Evolutionary conservation across 2,113 vertebrate species (phyloP).

Genomic region (Noctilio leporinus): DNA sequence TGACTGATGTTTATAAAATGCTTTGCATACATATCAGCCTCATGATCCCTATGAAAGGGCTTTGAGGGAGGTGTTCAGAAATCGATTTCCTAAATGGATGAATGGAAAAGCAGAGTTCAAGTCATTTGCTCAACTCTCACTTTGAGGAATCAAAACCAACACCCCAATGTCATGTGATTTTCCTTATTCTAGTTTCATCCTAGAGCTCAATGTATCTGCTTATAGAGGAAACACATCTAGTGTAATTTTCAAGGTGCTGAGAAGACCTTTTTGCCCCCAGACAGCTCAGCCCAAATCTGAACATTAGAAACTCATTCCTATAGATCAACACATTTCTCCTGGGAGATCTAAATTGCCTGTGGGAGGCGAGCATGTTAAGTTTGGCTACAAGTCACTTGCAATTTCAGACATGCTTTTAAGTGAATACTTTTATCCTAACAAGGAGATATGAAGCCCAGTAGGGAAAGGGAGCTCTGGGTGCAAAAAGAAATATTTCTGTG

Average conservation of each 20-base stretch:
- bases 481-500: neutral
- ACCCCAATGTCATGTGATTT: neutral
- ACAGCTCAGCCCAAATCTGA: neutral
- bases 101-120: neutral
- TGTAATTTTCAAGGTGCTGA: neutral
- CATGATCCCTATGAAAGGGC: neutral
- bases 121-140: neutral
- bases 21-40: neutral
- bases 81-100: neutral
- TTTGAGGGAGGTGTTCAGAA: neutral
- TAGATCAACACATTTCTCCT: neutral
- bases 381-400: neutral
- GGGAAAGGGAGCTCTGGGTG: neutral
- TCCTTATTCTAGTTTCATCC: neutral
- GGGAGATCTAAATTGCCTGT: neutral
- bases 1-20: neutral
- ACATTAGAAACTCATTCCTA: neutral
- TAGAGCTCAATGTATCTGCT: neutral
- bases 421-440: neutral
- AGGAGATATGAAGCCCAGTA: neutral
- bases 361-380: neutral
- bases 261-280: neutral
- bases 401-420: neutral
- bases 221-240: neutral
- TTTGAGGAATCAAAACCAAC: neutral